Percentiles rank a stretch among this genome's conserved stretches.
Evolutionary conservation across 2,113 vertebrate species (phyloP).

Genomic region (Scatophagus argus): DNA sequence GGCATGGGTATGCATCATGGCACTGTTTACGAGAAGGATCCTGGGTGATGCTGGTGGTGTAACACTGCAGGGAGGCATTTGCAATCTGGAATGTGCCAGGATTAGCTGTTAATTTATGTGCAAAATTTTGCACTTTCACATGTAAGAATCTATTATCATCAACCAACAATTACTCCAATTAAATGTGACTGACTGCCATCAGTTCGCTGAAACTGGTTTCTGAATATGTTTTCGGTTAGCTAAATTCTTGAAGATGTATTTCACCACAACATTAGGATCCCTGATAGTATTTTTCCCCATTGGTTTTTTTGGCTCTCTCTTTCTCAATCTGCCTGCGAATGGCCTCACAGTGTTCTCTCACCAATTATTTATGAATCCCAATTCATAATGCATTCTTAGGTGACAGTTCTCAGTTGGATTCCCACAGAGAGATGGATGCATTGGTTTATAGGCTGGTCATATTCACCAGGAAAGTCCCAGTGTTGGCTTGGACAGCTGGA

Average conservation of each 20-base stretch:
- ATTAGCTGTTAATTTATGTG: constrained; percentile 57
- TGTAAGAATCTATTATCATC: constrained; percentile 22
- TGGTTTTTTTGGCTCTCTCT: constrained; percentile 27
- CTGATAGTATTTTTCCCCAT: neutral
- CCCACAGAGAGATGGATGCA: constrained; percentile 62
- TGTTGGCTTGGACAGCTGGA: constrained; percentile 9
- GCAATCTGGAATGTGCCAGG: constrained; percentile 40
- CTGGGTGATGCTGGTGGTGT: constrained; percentile 22
- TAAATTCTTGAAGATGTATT: neutral
- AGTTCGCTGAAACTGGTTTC: neutral
- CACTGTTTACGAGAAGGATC: constrained; percentile 39
- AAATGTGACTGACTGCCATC: neutral
- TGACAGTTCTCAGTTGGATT: constrained; percentile 63
- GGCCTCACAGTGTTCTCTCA: constrained; percentile 50
- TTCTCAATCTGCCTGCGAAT: constrained; percentile 39
- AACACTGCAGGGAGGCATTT: constrained; percentile 28
- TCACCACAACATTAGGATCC: constrained; percentile 8
- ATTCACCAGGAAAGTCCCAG: constrained; percentile 42
- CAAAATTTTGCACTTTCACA: constrained; percentile 7
- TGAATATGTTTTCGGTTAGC: constrained; percentile 5
- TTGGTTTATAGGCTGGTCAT: constrained; percentile 52
- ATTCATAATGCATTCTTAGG: constrained; percentile 75
- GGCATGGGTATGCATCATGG: constrained; percentile 29
- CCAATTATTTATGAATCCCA: constrained; percentile 77
- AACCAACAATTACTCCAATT: constrained; percentile 13